Evolutionary conservation across 2,888 invertebrate genomes (phyloP).

Genomic region (Rhingia rostrata): DNA sequence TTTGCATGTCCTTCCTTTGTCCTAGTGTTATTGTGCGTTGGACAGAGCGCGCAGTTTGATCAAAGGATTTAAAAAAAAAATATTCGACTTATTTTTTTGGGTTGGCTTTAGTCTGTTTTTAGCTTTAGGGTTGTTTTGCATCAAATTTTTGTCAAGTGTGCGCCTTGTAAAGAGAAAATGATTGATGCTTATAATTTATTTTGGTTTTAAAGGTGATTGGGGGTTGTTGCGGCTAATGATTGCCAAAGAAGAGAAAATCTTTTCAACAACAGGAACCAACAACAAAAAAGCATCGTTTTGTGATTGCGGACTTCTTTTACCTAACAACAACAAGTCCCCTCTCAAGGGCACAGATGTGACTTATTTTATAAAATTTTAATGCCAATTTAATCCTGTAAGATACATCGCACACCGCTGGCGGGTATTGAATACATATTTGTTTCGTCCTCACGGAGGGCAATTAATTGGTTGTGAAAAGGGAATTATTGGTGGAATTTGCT

Average conservation of each 20-base stretch:
- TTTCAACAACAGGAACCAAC: conserved; percentile 3
- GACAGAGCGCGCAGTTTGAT: conserved; percentile 70
- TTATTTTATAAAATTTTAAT: conserved; percentile 67
- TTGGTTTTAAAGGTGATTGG: conserved; percentile 72
- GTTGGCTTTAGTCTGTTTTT: conserved; percentile 49
- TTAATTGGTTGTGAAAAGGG: conserved; percentile 52
- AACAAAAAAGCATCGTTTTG: conserved; percentile 50
- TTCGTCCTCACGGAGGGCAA: conserved; percentile 1
- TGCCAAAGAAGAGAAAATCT: conserved; percentile 45
- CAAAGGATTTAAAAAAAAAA: conserved; percentile 68
- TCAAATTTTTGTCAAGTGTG: conserved; percentile 43
- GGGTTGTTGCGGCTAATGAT: conserved; percentile 66
- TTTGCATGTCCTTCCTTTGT: conserved; percentile 61
- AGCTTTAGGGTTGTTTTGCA: conserved; percentile 66
- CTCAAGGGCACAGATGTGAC: conserved; percentile 60
- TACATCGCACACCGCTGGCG: conserved; percentile 37
- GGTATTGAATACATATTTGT: conserved; percentile 36
- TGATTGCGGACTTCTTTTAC: conserved; percentile 17
- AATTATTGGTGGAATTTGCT: conserved; percentile 49
- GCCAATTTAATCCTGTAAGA: conserved; percentile 63
- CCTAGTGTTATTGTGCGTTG: conserved; percentile 67
- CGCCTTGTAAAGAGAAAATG: conserved; percentile 66
- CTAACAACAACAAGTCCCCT: conserved; percentile 22
- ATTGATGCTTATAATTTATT: conserved; percentile 74
- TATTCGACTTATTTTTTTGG: background rate